phyloP scores from a whole-genome alignment of 1,140 invertebrate genomes.

The Phymastichus coffea region DNA sequence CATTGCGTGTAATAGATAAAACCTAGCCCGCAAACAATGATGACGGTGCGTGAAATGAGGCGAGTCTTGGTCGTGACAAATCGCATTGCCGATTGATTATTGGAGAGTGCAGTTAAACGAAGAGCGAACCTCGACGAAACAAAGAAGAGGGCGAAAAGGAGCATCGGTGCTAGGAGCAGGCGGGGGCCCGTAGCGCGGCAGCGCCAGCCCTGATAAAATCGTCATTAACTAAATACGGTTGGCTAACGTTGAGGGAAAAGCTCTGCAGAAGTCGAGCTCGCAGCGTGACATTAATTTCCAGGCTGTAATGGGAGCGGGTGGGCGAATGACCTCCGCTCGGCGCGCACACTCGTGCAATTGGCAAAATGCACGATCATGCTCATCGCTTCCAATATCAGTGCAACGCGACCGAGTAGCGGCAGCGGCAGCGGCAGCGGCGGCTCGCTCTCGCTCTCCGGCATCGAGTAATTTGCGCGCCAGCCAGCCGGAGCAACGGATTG shows the following conservation, averaged over 20 bases:
- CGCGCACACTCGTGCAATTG: constrained; percentile 1
- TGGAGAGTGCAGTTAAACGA: not conserved
- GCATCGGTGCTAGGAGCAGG: not conserved
- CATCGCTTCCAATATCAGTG: constrained; percentile 29
- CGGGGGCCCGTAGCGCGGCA: not conserved
- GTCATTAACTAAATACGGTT: constrained; percentile 28
- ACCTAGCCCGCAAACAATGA: not conserved
- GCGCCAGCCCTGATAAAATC: constrained; percentile 18
- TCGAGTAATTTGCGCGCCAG: not conserved
- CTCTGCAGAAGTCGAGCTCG: not conserved
- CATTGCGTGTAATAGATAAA: no score
- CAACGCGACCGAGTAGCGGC: not conserved
- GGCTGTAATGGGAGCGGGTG: not conserved
- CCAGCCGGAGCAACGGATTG: constrained; percentile 17
- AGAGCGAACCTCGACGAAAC: not conserved
- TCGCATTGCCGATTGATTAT: constrained; percentile 16
- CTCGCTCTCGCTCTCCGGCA: constrained; percentile 23
- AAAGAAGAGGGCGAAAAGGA: not conserved
- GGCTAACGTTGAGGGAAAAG: not conserved
- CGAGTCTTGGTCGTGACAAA: no score
- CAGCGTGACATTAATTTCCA: constrained; percentile 28
- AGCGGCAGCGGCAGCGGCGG: no score
- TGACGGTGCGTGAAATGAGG: not conserved
- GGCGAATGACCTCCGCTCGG: constrained; percentile 16
- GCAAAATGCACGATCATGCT: constrained; percentile 10